A percentile compares a stretch with the other conserved stretches of the same genome.
Conservation (phyloP, 1,140 invertebrate species). For the Carcinoscorpius rotundicauda region DNA sequence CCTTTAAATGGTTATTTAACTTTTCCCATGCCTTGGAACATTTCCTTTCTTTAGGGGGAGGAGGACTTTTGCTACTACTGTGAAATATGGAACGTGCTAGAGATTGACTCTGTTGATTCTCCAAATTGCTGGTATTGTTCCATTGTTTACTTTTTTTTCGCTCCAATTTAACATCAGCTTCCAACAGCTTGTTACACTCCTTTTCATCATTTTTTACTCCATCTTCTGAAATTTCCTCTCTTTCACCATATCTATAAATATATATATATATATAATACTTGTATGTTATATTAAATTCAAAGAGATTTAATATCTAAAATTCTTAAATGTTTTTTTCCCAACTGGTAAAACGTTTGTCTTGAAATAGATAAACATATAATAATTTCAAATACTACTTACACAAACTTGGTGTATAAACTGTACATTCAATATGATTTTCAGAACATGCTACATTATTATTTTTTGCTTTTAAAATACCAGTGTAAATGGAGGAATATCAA, state of each 20-base stretch:
- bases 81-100: slow-evolving; percentile 23
- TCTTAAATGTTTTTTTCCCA: too few species aligned
- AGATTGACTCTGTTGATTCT: slow-evolving; percentile 28
- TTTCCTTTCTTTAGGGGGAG: slow-evolving; percentile 10
- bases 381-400: too few species aligned
- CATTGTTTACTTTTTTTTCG: slow-evolving; percentile 20
- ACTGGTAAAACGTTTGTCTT: too few species aligned
- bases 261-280: too few species aligned
- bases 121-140: slow-evolving; percentile 28
- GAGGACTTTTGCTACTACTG: slow-evolving; percentile 25
- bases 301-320: too few species aligned
- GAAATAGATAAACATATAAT: too few species aligned
- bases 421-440: too few species aligned
- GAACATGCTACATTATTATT: too few species aligned
- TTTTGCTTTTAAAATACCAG: too few species aligned
- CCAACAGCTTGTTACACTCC: slow-evolving; percentile 13
- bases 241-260: slow-evolving; percentile 6
- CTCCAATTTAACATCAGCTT: slow-evolving; percentile 14
- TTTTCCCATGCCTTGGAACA: slow-evolving; percentile 12
- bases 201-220: background rate
- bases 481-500: too few species aligned
- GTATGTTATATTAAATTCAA: too few species aligned
- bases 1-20: slow-evolving; percentile 13
- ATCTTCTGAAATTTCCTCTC: slow-evolving; percentile 13
- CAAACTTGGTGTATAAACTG: too few species aligned